These are phyloP conservation scores for Cosmopolites sordidus DNA, from an alignment of 2,888 invertebrate genomes.

Conservation along the genomic window DNA sequence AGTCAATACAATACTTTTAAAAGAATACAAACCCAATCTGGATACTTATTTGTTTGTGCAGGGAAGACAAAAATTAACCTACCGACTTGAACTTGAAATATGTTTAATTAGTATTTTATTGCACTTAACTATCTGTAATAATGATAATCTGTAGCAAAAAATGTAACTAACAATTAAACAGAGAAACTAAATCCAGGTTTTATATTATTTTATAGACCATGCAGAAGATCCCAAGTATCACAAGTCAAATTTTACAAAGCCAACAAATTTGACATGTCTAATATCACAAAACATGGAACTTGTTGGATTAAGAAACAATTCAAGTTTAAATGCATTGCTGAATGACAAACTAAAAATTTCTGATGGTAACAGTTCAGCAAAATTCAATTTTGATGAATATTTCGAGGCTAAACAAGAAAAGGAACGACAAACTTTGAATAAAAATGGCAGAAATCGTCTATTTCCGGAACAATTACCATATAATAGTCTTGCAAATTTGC, in stretches of 20 bases:
- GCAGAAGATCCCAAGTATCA: slow-evolving; percentile 24
- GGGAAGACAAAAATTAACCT: too few relatives aligned
- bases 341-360: slow-evolving; percentile 26
- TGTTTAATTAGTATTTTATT: too few relatives aligned
- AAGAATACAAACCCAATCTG: too few relatives aligned
- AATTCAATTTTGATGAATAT: slow-evolving; percentile 33
- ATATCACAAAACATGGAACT: slow-evolving; percentile 33
- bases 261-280: slow-evolving; percentile 25
- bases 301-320: slow-evolving; percentile 27
- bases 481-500: too few relatives aligned
- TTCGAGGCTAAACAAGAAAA: slow-evolving; percentile 28
- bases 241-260: slow-evolving; percentile 21
- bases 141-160: too few relatives aligned
- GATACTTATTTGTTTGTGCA: too few relatives aligned
- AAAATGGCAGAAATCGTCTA: slow-evolving; percentile 27
- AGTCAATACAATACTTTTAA: too few relatives aligned
- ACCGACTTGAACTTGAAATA: too few relatives aligned
- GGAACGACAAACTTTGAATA: slow-evolving; percentile 24
- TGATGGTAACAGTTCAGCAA: slow-evolving; percentile 27
- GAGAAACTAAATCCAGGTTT: too few relatives aligned
- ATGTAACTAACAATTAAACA: too few relatives aligned
- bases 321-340: slow-evolving; percentile 18
- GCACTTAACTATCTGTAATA: too few relatives aligned
- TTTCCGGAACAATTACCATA: not conserved
- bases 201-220: slow-evolving; percentile 31